These are phyloP conservation scores for Meloidogyne exigua DNA, from an alignment of 1,140 invertebrate genomes.

Conservation along the genomic window DNA sequence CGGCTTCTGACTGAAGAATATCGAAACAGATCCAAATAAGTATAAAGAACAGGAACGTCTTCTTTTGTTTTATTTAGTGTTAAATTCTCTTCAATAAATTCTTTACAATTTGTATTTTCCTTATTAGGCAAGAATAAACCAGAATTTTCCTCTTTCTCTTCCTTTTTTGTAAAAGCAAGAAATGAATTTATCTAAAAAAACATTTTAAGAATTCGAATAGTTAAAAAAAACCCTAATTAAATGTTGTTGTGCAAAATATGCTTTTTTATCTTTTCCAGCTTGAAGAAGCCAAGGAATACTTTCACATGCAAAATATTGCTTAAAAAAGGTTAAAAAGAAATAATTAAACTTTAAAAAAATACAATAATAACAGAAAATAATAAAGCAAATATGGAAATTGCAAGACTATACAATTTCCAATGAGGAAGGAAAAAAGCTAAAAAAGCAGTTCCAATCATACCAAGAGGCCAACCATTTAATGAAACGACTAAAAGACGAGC, in stretches of 20 bases:
- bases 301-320: constrained; percentile 47
- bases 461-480: constrained; percentile 61
- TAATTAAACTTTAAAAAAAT: background rate
- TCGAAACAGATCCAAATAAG: constrained; percentile 44
- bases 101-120: background rate
- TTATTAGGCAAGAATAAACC: background rate
- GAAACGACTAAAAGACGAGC: constrained; percentile 58
- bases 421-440: constrained; percentile 41
- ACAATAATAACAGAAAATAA: constrained; percentile 38
- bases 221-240: background rate
- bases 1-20: constrained; percentile 35
- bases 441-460: constrained; percentile 53
- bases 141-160: background rate
- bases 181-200: constrained; percentile 3
- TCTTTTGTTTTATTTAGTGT: background rate
- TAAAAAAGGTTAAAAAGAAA: constrained; percentile 6
- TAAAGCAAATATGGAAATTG: constrained; percentile 34
- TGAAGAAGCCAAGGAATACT: constrained; percentile 52
- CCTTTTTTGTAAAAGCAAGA: background rate
- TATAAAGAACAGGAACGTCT: constrained; percentile 16
- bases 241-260: constrained; percentile 14
- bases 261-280: constrained; percentile 13
- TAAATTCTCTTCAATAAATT: background rate
- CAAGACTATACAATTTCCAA: constrained; percentile 46
- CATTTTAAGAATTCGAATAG: background rate